phyloP scores from a whole-genome alignment of 2,113 vertebrate species.

The Heterotilapia buettikoferi region DNA sequence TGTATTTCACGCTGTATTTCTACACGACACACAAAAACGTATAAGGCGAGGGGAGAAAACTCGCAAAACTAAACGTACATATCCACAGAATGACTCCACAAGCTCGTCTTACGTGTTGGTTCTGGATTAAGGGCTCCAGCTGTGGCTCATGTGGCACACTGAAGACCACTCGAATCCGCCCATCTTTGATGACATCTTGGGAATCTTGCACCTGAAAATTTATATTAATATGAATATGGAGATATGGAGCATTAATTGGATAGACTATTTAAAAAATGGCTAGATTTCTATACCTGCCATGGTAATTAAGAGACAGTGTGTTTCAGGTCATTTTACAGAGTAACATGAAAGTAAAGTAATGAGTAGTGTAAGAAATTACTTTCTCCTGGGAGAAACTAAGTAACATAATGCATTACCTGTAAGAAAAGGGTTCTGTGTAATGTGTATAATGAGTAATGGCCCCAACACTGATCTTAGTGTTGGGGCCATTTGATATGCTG shows the following conservation, averaged over 20 bases:
- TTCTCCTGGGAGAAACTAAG: not conserved
- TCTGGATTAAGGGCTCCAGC: conserved; percentile 90
- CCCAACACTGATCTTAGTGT: not conserved
- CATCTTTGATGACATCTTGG: conserved; percentile 87
- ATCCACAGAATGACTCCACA: not conserved
- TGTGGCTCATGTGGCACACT: conserved; percentile 89
- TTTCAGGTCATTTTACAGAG: not conserved
- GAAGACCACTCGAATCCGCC: conserved; percentile 91
- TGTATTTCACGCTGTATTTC: conserved; percentile 97
- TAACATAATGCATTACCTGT: not conserved
- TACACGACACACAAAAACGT: conserved; percentile 42
- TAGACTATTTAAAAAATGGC: fast-evolving
- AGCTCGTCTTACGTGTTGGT: conserved; percentile 87
- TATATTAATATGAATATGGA: fast-evolving
- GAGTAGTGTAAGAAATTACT: not conserved
- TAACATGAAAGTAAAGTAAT: not conserved
- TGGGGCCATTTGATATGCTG: not conserved
- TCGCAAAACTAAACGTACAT: not conserved
- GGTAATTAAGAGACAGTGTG: fast-evolving
- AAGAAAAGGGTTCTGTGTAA: not conserved
- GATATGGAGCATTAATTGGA: not conserved
- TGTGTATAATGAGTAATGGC: not conserved
- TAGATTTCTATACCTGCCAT: not conserved
- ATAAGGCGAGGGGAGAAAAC: fast-evolving
- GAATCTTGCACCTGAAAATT: conserved; percentile 86